These are phyloP conservation scores for Amniataba percoides DNA, from an alignment of 2,797 vertebrate genomes.

Conservation along the genomic window DNA sequence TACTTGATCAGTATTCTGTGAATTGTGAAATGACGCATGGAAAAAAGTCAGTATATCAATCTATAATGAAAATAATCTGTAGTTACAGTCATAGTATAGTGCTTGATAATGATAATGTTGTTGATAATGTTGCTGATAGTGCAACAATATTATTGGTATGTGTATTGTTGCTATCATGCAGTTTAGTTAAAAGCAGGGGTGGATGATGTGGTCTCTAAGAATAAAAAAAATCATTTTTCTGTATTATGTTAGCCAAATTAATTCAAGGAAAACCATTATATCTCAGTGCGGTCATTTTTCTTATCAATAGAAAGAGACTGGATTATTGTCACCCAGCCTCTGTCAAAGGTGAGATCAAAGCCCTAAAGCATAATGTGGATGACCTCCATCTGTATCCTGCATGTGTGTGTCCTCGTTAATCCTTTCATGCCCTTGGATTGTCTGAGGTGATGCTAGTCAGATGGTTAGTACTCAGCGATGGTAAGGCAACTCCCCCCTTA, in stretches of 20 bases:
- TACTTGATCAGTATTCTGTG: too few species aligned
- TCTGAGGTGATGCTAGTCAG: constrained; percentile 58
- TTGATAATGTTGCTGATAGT: too few species aligned
- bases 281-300: not conserved
- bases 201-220: not conserved
- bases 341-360: constrained; percentile 4
- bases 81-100: too few species aligned
- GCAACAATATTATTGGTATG: not conserved
- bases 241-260: too few species aligned
- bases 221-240: too few species aligned
- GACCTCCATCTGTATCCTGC: constrained; percentile 22
- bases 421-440: constrained; percentile 30
- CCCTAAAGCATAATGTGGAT: constrained; percentile 10
- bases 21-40: too few species aligned
- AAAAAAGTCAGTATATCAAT: not conserved
- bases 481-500: not conserved
- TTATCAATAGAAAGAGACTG: not conserved
- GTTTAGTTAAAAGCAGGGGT: not conserved
- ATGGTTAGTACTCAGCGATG: constrained; percentile 31
- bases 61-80: not conserved
- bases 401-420: constrained; percentile 12
- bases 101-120: too few species aligned
- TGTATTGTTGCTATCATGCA: not conserved
- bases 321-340: not conserved
- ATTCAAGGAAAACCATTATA: not conserved